phyloP scores from a whole-genome alignment of 1,140 invertebrate genomes.

The Dendroctonus valens region DNA sequence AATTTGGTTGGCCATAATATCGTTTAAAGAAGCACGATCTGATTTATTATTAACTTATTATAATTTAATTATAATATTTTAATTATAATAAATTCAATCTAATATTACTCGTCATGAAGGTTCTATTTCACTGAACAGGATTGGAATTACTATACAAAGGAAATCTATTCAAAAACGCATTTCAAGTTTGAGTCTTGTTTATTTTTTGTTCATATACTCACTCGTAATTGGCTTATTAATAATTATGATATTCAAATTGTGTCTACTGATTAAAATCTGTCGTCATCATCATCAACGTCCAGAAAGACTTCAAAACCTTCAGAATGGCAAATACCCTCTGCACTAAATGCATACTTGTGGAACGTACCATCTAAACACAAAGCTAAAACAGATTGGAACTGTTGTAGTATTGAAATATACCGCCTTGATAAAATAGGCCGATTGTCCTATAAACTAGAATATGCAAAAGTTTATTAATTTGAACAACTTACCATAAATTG shows the following conservation, averaged over 20 bases:
- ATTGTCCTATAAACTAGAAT: neutral
- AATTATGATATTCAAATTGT: neutral
- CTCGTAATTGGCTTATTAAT: neutral
- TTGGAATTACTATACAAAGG: too few species aligned
- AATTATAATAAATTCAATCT: too few species aligned
- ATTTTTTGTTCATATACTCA: neutral
- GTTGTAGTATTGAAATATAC: constrained; percentile 6
- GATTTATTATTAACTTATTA: too few species aligned
- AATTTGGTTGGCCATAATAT: too few species aligned
- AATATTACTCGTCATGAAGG: too few species aligned
- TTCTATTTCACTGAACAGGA: too few species aligned
- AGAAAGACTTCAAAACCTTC: constrained; percentile 83
- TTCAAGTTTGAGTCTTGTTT: too few species aligned
- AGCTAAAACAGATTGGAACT: constrained; percentile 58
- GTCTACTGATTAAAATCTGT: constrained; percentile 51
- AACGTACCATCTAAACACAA: constrained; percentile 90
- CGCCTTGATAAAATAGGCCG: neutral
- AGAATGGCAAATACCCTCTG: constrained; percentile 80
- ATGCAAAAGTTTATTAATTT: neutral
- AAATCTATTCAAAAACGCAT: too few species aligned
- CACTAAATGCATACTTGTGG: constrained; percentile 88
- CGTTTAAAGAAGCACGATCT: too few species aligned
- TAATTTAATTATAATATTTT: too few species aligned
- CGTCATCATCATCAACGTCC: constrained; percentile 80
- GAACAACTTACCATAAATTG: constrained; percentile 68